Evolutionary conservation across 1,140 invertebrate species (phyloP).

Genomic region (Zaprionus kolodkinae): DNA sequence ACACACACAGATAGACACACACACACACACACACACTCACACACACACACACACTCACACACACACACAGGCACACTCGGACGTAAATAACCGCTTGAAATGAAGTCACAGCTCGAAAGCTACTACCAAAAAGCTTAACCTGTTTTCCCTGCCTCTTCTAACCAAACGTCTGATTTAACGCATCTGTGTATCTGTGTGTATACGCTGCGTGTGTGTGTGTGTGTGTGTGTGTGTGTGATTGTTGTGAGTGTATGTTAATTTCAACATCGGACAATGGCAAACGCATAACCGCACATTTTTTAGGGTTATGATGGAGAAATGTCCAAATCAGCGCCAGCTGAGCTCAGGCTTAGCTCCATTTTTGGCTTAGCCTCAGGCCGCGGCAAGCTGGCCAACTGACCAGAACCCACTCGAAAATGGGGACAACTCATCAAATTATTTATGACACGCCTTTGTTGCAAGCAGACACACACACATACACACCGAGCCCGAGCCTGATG

Average conservation of each 20-base stretch:
- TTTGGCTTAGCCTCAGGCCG: neutral
- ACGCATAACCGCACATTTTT: slow-evolving; percentile 31
- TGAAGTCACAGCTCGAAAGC: slow-evolving; percentile 72
- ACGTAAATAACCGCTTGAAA: slow-evolving; percentile 55
- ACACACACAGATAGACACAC: slow-evolving; percentile 50
- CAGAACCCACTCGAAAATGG: slow-evolving; percentile 69
- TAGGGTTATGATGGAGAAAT: slow-evolving; percentile 53
- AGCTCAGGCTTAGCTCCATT: slow-evolving; percentile 9
- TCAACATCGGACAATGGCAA: slow-evolving; percentile 62
- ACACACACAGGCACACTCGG: slow-evolving; percentile 19
- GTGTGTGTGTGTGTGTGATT: slow-evolving; percentile 21
- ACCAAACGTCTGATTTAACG: slow-evolving; percentile 28
- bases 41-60: too few species aligned
- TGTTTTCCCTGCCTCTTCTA: slow-evolving; percentile 55
- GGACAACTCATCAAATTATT: slow-evolving; percentile 71
- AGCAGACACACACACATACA: neutral
- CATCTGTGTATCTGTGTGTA: slow-evolving; percentile 22
- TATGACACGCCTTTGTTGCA: slow-evolving; percentile 63
- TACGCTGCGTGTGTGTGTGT: slow-evolving; percentile 19
- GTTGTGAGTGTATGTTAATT: slow-evolving; percentile 69
- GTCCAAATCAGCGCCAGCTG: slow-evolving; percentile 39
- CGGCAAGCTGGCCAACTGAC: slow-evolving; percentile 57
- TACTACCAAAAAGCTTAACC: slow-evolving; percentile 71
- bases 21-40: slow-evolving; percentile 20
- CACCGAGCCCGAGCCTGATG: slow-evolving; percentile 5